Evolutionary conservation across 2,888 invertebrate genomes (phyloP).

Genomic region (Pammene fasciana): DNA sequence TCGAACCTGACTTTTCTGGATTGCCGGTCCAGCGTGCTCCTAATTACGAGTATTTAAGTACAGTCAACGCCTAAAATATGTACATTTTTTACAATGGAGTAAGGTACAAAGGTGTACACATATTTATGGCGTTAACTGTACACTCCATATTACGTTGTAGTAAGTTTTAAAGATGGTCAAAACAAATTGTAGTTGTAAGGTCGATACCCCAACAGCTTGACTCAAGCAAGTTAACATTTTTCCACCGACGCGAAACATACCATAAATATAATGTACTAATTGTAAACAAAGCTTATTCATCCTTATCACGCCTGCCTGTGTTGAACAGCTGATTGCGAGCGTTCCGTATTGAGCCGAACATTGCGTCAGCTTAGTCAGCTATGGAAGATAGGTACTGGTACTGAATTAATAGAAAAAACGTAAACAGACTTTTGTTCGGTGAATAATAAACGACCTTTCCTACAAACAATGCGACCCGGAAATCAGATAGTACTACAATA

Average conservation of each 20-base stretch:
- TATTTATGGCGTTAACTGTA: too few species aligned
- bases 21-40: too few species aligned
- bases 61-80: too few species aligned
- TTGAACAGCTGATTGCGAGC: slow-evolving; percentile 35
- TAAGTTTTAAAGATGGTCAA: neutral
- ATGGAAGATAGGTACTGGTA: slow-evolving; percentile 28
- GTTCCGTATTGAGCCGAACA: slow-evolving; percentile 1
- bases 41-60: too few species aligned
- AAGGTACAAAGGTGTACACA: too few species aligned
- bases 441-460: slow-evolving; percentile 23
- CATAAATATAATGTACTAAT: neutral
- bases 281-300: slow-evolving; percentile 3
- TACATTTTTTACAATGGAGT: too few species aligned
- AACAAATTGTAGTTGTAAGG: too few species aligned
- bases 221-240: too few species aligned
- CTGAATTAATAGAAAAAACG: slow-evolving; percentile 16
- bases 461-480: slow-evolving; percentile 5
- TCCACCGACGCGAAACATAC: neutral
- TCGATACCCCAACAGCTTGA: too few species aligned
- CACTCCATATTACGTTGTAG: neutral
- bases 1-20: too few species aligned
- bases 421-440: slow-evolving; percentile 19
- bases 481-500: neutral
- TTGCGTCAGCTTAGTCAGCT: slow-evolving; percentile 30
- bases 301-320: neutral